A percentile compares a stretch with the other conserved stretches of the same genome.
These are phyloP conservation scores for Saguinus midas DNA, from an alignment of 2,113 vertebrate species.

Conservation along the genomic window DNA sequence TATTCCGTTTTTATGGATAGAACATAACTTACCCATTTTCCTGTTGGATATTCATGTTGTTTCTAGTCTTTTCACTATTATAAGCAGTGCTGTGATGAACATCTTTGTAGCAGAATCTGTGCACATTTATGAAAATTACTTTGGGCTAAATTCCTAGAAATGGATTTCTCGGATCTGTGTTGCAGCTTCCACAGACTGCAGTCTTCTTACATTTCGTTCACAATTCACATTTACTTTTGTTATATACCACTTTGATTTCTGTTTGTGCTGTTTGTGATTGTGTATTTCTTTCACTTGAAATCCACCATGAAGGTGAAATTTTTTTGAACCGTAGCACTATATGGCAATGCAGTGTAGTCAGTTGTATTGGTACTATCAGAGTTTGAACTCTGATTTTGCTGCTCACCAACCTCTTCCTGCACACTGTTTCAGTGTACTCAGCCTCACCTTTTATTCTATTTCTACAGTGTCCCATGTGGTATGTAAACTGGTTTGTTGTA, in stretches of 20 bases:
- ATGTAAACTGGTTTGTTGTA: neutral
- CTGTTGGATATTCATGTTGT: neutral
- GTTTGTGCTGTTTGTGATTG: neutral
- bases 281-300: neutral
- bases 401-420: neutral
- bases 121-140: neutral
- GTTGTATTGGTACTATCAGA: neutral
- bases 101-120: constrained; percentile 6
- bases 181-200: neutral
- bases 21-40: neutral
- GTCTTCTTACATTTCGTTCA: neutral
- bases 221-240: neutral
- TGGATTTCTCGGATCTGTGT: neutral
- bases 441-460: neutral
- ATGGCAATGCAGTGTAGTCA: neutral
- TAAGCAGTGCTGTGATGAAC: neutral
- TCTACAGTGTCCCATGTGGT: neutral
- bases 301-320: neutral
- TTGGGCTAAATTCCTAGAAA: neutral
- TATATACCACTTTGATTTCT: neutral
- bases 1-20: neutral
- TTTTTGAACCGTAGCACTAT: neutral
- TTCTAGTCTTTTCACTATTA: neutral
- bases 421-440: neutral
- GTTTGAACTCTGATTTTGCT: neutral